Conservation (phyloP, 1,140 invertebrate species). For the Drosophila bipectinata region DNA sequence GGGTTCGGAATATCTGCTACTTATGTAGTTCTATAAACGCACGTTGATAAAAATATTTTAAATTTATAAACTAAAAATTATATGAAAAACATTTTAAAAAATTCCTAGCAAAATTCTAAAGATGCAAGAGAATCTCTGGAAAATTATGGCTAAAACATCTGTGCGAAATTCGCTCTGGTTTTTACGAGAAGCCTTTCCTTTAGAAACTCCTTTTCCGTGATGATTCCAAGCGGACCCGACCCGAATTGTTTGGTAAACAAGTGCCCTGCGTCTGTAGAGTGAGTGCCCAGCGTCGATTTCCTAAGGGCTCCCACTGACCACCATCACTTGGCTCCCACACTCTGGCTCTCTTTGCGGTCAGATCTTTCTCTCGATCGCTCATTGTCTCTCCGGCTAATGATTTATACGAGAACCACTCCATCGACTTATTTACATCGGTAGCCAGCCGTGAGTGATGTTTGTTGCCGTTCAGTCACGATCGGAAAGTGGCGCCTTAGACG, state of each 20-base stretch:
- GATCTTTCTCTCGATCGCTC: not conserved
- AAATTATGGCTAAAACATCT: too few relatives aligned
- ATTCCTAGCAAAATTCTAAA: too few relatives aligned
- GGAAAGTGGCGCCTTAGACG: conserved; percentile 51
- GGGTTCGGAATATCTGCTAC: not conserved
- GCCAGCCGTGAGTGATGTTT: conserved; percentile 32
- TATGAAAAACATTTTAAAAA: too few relatives aligned
- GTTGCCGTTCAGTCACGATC: conserved; percentile 55
- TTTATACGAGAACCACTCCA: conserved; percentile 10
- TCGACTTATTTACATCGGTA: conserved; percentile 67
- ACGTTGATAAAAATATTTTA: too few relatives aligned
- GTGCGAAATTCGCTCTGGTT: too few relatives aligned
- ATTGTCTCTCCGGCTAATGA: not conserved
- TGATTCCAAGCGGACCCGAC: too few relatives aligned
- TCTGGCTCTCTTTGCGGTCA: not conserved
- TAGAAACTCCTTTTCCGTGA: too few relatives aligned
- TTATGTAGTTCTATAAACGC: too few relatives aligned
- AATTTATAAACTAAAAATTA: too few relatives aligned
- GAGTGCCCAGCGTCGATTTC: not conserved
- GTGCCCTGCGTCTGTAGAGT: conserved; percentile 1
- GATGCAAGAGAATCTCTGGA: too few relatives aligned
- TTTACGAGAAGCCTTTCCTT: too few relatives aligned
- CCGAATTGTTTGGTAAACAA: conserved; percentile 43
- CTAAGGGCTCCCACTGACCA: conserved; percentile 19
- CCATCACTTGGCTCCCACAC: conserved; percentile 23